Percentiles rank a stretch among this genome's conserved stretches.
Conservation (phyloP, 1,140 invertebrate genomes). For the Brachionus calyciflorus region DNA sequence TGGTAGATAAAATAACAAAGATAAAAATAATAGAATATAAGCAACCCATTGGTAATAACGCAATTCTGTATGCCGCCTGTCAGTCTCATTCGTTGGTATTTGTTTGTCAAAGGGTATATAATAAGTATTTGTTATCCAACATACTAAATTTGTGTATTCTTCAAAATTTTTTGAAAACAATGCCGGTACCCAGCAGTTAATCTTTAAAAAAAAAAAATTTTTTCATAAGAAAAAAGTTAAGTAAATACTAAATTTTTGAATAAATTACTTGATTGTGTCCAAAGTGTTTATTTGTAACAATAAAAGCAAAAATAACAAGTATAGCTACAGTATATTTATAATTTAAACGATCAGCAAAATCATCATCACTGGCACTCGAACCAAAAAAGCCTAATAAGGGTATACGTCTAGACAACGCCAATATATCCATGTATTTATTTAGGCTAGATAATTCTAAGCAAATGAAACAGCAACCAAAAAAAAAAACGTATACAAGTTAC, state of each 20-base stretch:
- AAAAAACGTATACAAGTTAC: background rate
- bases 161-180: conserved; percentile 48
- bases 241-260: background rate
- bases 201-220: background rate
- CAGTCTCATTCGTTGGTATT: conserved; percentile 13
- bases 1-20: conserved; percentile 59
- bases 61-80: conserved; percentile 49
- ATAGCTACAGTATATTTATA: conserved; percentile 82
- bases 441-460: too few species aligned
- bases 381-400: conserved; percentile 38
- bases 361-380: conserved; percentile 48
- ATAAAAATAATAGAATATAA: conserved; percentile 58
- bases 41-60: conserved; percentile 63
- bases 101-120: conserved; percentile 41
- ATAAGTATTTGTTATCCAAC: conserved; percentile 50
- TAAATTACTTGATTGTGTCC: conserved; percentile 76
- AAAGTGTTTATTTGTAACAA: conserved; percentile 84
- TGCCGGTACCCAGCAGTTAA: conserved; percentile 64
- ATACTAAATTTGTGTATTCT: conserved; percentile 54
- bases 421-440: conserved; percentile 12
- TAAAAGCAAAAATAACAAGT: conserved; percentile 76
- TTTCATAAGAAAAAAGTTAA: background rate
- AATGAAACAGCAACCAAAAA: background rate
- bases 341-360: conserved; percentile 68
- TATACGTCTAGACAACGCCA: conserved; percentile 38